Base-by-base conservation (phyloP, 2,888 invertebrate species). In the Epistrophella euchroma region DNA sequence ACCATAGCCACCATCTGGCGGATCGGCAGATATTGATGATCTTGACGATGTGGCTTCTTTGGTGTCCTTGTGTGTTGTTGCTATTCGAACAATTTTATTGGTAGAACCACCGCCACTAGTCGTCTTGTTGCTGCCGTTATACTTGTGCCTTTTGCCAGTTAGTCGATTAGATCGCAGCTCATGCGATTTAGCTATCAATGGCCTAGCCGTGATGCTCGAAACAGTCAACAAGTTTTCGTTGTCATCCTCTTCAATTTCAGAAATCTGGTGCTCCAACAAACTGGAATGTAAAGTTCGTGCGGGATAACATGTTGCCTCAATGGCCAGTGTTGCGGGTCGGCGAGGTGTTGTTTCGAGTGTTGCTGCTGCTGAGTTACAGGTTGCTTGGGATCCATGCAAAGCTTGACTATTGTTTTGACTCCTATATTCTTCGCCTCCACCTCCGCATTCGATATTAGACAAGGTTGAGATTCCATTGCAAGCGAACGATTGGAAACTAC, bases 1-100 rank as follows among this genome's bases (percentile, higher is more conserved):
- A 28, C 96, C 96, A 91, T 96, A 96, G 0, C 96, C 96, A 1
- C 96, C 96, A 89, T 96, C 96, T 0, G 95, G 94, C 0, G 96
- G 94, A 76, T 93, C 93, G 17, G 90, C 88, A 55, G 88, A 89
- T 25, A 88, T 89, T 58, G 91, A 91, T 56, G 91, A 90, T 68
- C 90, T 90, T 58, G 91, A 91, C 60, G 92, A 92, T 17, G 91
- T 74, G 28, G 83, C 88, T 68, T 88, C 84, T 43, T 88, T 88
- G 58, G 71, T 47, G 47, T 74, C 77, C 52, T 64, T 86, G 2
- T 74, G 58, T n/a, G 77, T 60, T 19, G 58, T 78, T 58, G 81
- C 32, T 62, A 85, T 81, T 19, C 82, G 82, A 50, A 86, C 77
- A 64, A 75, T 56, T 55, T 68, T 80, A 71, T 60, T 76, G n/a